phyloP scores from a whole-genome alignment of 2,888 invertebrate genomes.

The Drosophila cognata region DNA sequence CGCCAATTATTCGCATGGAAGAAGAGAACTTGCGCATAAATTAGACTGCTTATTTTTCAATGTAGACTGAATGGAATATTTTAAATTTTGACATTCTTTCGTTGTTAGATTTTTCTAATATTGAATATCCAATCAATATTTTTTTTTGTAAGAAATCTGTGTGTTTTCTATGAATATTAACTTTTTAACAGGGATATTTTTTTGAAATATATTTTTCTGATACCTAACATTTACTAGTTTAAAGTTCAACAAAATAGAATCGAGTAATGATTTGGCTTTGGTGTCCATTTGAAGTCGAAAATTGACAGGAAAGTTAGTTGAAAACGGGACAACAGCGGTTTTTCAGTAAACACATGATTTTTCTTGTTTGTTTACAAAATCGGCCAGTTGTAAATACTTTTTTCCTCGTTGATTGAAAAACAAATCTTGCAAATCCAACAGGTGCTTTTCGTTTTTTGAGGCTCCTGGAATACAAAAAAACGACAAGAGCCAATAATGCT shows the following conservation, averaged over 20 bases:
- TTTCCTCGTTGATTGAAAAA: background rate
- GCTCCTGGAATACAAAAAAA: conserved; percentile 14
- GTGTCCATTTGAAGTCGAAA: background rate
- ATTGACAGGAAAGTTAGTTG: background rate
- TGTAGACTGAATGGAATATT: background rate
- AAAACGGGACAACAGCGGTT: background rate
- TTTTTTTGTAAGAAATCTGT: background rate
- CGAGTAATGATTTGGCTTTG: background rate
- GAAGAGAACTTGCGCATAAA: background rate
- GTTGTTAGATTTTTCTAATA: background rate
- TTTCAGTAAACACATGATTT: background rate
- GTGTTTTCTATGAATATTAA: background rate
- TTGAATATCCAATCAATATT: no score
- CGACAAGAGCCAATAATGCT: conserved; percentile 17
- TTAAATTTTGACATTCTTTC: background rate
- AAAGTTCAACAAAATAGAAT: background rate
- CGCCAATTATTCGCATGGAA: background rate
- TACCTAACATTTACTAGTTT: background rate
- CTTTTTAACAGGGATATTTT: background rate
- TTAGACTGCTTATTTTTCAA: background rate
- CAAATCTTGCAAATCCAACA: background rate
- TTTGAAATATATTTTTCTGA: background rate
- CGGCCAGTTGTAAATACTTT: background rate
- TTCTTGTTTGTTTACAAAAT: background rate
- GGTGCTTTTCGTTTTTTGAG: background rate